phyloP scores from a whole-genome alignment of 1,140 invertebrate genomes.

The Halesus radiatus region DNA sequence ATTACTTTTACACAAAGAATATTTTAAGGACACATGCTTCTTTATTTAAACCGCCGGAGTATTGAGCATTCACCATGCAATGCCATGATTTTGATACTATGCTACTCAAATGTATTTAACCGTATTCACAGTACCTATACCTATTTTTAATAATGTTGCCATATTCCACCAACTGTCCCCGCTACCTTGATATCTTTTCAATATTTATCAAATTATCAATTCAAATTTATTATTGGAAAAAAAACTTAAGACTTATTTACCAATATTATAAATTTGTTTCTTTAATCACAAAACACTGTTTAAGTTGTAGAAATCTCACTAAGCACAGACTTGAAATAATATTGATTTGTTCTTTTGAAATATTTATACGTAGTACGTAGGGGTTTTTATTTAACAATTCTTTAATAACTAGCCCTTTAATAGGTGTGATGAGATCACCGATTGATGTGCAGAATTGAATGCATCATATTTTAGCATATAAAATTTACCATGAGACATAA shows the following conservation, averaged over 20 bases:
- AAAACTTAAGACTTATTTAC: background rate
- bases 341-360: too few relatives aligned
- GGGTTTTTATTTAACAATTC: too few relatives aligned
- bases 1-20: too few relatives aligned
- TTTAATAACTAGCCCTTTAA: too few relatives aligned
- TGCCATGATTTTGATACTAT: too few relatives aligned
- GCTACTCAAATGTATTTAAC: background rate
- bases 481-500: too few relatives aligned
- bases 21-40: too few relatives aligned
- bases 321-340: conserved; percentile 1
- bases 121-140: background rate
- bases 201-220: background rate
- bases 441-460: too few relatives aligned
- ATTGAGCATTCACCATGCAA: too few relatives aligned
- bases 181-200: background rate
- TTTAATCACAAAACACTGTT: background rate
- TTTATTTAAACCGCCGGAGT: background rate
- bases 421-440: too few relatives aligned
- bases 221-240: background rate
- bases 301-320: conserved; percentile 2
- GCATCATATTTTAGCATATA: too few relatives aligned
- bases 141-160: conserved; percentile 18
- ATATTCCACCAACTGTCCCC: background rate
- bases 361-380: too few relatives aligned
- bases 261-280: background rate